Conservation (phyloP, 2,113 vertebrate genomes). For the Ondatra zibethicus region DNA sequence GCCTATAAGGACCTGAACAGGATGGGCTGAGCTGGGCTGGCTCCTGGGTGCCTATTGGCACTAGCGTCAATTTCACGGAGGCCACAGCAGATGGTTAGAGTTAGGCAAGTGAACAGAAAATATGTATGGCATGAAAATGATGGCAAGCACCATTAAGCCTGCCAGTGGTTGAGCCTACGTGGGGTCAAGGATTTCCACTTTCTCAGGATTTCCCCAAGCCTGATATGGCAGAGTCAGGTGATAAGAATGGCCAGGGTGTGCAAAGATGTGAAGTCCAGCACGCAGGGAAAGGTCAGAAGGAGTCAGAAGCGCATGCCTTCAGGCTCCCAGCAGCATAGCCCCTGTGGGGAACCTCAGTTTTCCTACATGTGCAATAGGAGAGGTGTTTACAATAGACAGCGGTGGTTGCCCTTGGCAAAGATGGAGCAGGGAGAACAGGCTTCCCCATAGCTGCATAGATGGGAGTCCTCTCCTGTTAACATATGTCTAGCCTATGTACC, state of each 20-base stretch:
- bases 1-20: neutral
- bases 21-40: neutral
- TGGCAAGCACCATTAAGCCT: neutral
- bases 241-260: neutral
- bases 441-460: neutral
- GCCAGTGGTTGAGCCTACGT: neutral
- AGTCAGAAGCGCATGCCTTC: neutral
- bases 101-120: neutral
- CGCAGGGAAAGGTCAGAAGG: neutral
- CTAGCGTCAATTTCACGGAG: neutral
- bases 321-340: neutral
- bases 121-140: neutral
- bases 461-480: neutral
- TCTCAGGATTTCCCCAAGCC: neutral
- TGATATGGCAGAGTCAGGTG: neutral
- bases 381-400: neutral
- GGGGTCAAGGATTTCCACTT: neutral
- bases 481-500: neutral
- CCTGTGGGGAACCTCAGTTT: neutral
- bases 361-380: neutral
- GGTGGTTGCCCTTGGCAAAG: neutral
- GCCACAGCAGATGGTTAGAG: neutral
- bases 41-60: neutral
- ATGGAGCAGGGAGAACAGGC: neutral
- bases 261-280: neutral